Evolutionary conservation across 1,140 invertebrate species (phyloP).

Genomic region (Apis florea): DNA sequence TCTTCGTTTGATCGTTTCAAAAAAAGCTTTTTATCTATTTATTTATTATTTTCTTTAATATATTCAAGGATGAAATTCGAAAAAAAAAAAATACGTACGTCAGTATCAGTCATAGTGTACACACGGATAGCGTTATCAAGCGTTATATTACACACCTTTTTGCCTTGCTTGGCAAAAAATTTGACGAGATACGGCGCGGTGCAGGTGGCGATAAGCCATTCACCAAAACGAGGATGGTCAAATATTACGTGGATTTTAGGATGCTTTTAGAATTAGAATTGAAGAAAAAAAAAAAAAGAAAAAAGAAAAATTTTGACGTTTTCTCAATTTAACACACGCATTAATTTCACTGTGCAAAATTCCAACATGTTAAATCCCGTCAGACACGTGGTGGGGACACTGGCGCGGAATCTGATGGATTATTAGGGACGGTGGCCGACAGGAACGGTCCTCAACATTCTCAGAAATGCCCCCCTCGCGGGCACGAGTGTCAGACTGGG

Average conservation of each 20-base stretch:
- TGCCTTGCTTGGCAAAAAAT: neutral
- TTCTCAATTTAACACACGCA: conserved; percentile 36
- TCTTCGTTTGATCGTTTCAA: conserved; percentile 52
- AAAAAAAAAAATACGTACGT: no score
- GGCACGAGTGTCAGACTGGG: conserved; percentile 53
- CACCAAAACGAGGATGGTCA: no score
- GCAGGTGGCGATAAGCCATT: neutral
- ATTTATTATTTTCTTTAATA: neutral
- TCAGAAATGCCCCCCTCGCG: conserved; percentile 45
- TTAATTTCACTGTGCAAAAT: conserved; percentile 69
- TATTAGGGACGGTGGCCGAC: conserved; percentile 64
- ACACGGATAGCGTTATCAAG: neutral
- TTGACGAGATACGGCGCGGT: neutral
- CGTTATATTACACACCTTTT: neutral
- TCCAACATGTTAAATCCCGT: conserved; percentile 66
- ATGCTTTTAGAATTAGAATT: conserved; percentile 56
- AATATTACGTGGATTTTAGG: neutral
- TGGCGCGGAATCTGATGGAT: conserved; percentile 61
- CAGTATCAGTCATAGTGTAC: no score
- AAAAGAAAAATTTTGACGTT: conserved; percentile 37
- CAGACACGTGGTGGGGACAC: conserved; percentile 68
- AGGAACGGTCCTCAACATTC: conserved; percentile 58
- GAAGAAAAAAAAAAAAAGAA: no score
- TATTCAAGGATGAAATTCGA: neutral
- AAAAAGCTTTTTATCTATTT: neutral